A percentile compares a stretch with the other conserved stretches of the same genome.
These are phyloP conservation scores for Geophilus truncorum DNA, from an alignment of 2,888 invertebrate species.

Conservation along the genomic window DNA sequence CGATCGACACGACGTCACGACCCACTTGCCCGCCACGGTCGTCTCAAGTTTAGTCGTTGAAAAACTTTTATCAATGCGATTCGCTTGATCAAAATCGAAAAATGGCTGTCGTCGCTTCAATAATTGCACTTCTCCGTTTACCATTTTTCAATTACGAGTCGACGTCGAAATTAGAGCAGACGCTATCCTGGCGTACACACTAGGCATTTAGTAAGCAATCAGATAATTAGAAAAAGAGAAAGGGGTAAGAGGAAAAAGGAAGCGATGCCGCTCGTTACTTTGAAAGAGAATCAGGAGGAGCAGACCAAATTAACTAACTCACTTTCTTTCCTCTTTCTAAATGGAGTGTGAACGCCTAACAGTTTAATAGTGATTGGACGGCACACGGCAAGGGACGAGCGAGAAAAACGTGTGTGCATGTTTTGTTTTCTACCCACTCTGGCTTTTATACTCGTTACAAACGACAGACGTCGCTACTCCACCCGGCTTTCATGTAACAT, in stretches of 20 bases:
- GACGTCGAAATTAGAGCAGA: no score
- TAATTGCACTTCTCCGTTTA: no score
- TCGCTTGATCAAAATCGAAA: no score
- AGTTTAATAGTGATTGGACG: background rate
- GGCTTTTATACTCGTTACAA: background rate
- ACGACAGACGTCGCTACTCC: no score
- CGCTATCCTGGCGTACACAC: no score
- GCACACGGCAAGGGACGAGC: background rate
- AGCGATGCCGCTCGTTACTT: background rate
- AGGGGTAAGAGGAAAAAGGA: no score
- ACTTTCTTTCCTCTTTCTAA: background rate
- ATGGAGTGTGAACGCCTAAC: conserved; percentile 4
- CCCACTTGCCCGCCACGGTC: background rate
- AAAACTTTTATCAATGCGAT: no score
- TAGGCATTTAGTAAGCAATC: background rate
- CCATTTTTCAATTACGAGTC: no score
- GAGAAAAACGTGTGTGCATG: background rate
- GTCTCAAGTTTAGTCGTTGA: no score
- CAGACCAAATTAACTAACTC: background rate
- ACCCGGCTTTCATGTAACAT: background rate
- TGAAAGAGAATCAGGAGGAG: background rate
- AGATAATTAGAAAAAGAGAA: background rate
- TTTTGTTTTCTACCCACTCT: background rate
- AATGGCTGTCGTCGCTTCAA: no score
- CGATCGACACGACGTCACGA: background rate